These are phyloP conservation scores for Hyppa rectilinea DNA, from an alignment of 2,888 invertebrate species.

Conservation along the genomic window DNA sequence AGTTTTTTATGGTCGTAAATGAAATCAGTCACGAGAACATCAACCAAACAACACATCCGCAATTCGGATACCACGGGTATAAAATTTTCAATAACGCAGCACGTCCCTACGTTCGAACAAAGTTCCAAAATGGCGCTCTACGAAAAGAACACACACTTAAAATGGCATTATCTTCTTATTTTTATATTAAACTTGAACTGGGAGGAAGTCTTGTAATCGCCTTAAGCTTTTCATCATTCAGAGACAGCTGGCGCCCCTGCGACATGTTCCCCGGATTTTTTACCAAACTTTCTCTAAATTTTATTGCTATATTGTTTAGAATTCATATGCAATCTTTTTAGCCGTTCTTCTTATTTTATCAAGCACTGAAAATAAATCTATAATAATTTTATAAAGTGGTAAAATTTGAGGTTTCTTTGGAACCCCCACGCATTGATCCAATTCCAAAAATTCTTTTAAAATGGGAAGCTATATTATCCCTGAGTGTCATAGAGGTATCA, in stretches of 20 bases:
- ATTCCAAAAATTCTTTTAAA: too few relatives aligned
- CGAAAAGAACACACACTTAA: conserved; percentile 82
- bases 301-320: conserved; percentile 67
- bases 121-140: conserved; percentile 72
- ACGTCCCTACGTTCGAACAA: conserved; percentile 66
- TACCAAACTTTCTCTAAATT: conserved; percentile 65
- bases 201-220: conserved; percentile 85
- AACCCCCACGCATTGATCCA: too few relatives aligned
- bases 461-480: too few relatives aligned
- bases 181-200: conserved; percentile 86
- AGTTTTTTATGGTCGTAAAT: too few relatives aligned
- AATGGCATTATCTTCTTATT: conserved; percentile 87
- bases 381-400: too few relatives aligned
- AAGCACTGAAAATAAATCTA: not conserved
- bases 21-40: not conserved
- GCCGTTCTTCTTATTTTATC: not conserved
- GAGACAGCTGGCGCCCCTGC: conserved; percentile 82
- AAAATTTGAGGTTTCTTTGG: too few relatives aligned
- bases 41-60: conserved; percentile 21
- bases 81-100: conserved; percentile 54
- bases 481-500: too few relatives aligned
- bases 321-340: conserved; percentile 40
- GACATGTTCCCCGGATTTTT: conserved; percentile 65
- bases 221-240: conserved; percentile 88
- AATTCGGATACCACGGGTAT: conserved; percentile 15